Base-by-base conservation (phyloP, 2,888 invertebrate genomes). In the Cotesia congregata region DNA sequence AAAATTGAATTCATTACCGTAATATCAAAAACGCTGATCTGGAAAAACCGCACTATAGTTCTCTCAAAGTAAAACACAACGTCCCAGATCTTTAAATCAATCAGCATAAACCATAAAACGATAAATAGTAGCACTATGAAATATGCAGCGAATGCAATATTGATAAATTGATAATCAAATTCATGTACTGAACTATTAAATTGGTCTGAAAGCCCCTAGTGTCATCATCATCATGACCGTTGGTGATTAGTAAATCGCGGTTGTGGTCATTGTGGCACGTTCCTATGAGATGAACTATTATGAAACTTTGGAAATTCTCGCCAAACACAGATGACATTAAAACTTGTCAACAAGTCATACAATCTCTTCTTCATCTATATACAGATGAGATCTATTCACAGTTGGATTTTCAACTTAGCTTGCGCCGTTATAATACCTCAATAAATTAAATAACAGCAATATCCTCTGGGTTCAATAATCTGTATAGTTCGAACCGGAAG, bases 191-290 rank as follows among this genome's bases (percentile, higher is more conserved):
- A 5, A 39, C 1, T 41, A 75, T 41, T 69, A 64, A 75, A 75
- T 74, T 50, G 70, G n/a, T 38, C 15, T 39, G 62, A 30, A 67
- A 71, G 65, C 7, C 71, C 20, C 67, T 60, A 59, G 40, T 71
- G 71, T 71, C 50, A 59, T 71, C 71, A 69, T 71, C 62, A 61
- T 75, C 67, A 71, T 40, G 60, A 60, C 12, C 59, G 65, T 69
- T 64, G 64, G 65, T 75, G 71, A 75, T 75, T 70, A 71, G 75
- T 59, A 70, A 75, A 75, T 75, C 71, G 75, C 60, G 75, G 75
- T 71, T 75, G 75, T 67, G 71, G 75, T 65, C 50, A 70, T 6
- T 70, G 30, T 20, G 60, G 60, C 59, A 70, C 70, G 20, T 70
- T 12, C 70, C 30, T 30, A 59, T 70, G 20, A 59, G 59, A 59